Evolutionary conservation across 1,140 invertebrate genomes (phyloP).

Genomic region (Gonioctena quinquepunctata): DNA sequence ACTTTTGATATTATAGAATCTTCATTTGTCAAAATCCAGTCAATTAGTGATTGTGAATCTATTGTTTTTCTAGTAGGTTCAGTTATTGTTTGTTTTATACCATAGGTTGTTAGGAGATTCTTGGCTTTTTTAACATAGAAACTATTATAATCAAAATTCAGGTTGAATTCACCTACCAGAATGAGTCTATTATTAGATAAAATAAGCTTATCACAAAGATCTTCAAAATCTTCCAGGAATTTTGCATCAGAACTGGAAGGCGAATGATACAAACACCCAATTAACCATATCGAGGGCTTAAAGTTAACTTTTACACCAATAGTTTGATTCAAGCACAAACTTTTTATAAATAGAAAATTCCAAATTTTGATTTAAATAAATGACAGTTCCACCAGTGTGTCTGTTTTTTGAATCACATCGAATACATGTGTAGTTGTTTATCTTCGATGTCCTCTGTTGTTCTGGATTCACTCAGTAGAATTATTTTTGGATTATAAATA

Average conservation of each 20-base stretch:
- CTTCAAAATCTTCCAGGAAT: neutral
- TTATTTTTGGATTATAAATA: too few species aligned
- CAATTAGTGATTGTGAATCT: too few species aligned
- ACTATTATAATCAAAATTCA: neutral
- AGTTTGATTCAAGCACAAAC: neutral
- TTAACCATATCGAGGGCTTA: neutral
- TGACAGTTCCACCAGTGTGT: too few species aligned
- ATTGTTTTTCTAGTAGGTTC: neutral
- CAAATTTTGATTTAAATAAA: too few species aligned
- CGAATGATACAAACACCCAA: too few species aligned
- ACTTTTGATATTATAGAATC: too few species aligned
- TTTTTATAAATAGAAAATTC: too few species aligned
- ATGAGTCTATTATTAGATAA: neutral
- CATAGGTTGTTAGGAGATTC: neutral
- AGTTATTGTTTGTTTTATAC: neutral
- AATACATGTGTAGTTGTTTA: too few species aligned
- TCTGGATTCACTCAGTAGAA: too few species aligned
- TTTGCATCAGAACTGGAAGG: neutral
- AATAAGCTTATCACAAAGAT: neutral
- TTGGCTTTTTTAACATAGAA: neutral
- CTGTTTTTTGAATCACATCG: too few species aligned
- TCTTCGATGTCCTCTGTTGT: too few species aligned
- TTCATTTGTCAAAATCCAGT: neutral
- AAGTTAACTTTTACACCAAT: neutral
- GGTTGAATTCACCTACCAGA: neutral